Percentiles rank a stretch among this genome's conserved stretches.
These are phyloP conservation scores for Catocala fraxini DNA, from an alignment of 2,888 invertebrate genomes.

Conservation along the genomic window DNA sequence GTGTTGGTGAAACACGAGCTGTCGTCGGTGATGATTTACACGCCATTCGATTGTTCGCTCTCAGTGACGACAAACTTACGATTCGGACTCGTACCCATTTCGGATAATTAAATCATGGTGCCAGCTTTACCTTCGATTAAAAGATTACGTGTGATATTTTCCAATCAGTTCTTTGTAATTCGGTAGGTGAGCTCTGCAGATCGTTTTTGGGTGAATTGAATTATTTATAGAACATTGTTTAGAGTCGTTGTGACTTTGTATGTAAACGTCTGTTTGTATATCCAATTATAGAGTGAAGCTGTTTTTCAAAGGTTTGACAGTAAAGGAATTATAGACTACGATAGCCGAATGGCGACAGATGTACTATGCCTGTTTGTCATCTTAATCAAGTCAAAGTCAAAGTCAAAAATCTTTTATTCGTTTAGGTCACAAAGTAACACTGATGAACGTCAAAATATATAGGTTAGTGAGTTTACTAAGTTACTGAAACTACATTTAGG, in stretches of 20 bases:
- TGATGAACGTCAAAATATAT: no score
- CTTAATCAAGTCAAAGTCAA: no score
- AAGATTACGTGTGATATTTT: constrained; percentile 18
- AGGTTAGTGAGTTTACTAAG: no score
- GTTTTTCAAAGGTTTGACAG: not conserved
- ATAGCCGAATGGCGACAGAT: no score
- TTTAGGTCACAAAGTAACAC: no score
- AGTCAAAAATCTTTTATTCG: no score
- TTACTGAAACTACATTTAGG: no score
- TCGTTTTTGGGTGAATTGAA: constrained; percentile 5
- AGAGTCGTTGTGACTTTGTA: no score
- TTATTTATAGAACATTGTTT: constrained; percentile 9
- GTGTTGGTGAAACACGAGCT: constrained; percentile 27
- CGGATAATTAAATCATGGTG: constrained; percentile 27
- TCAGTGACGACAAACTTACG: constrained; percentile 29
- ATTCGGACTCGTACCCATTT: constrained; percentile 26
- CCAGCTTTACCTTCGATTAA: constrained; percentile 23
- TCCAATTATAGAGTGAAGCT: no score
- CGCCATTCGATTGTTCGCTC: constrained; percentile 24
- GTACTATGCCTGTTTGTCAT: no score
- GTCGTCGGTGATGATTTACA: constrained; percentile 35
- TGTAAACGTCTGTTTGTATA: no score
- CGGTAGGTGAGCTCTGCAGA: not conserved
- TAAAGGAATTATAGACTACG: not conserved
- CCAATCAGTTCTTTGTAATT: constrained; percentile 13